Evolutionary conservation across 2,113 vertebrate genomes (phyloP), one percentile per base, ranked within the genome.

Genomic region (Pedionomus torquatus): DNA sequence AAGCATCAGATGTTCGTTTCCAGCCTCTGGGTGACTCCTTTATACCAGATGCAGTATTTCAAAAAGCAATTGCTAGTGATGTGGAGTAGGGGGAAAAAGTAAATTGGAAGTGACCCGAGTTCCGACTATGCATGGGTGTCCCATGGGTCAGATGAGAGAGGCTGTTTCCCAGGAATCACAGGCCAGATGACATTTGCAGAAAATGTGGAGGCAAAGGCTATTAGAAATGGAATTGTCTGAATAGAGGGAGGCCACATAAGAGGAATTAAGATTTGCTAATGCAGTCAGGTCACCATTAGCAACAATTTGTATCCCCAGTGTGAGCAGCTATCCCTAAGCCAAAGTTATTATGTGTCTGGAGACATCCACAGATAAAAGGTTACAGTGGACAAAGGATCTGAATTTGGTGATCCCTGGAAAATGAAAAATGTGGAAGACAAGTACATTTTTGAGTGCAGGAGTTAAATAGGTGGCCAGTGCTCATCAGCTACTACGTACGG

Each of bases 21-120:
- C 94, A 97, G 95, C 93, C 93, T 91, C 93, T 96, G 96, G 94
- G 89, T 87, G 89, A 96, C 93, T 96, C 87, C 89, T 95, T 85
- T 89, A n/a, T 61, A 91, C 87, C 94, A 97, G 93, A 97, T 96
- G 94, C 89, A 96, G 84, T 61, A 79, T 96, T 96, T 95, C 46
- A 93, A 91, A 96, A 96, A 90, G 87, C 95, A 97, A 96, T 97
- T 85, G 91, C 84, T 82, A 33, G 87, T 26, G 43, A 82, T 96
- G 94, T 87, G 87, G 94, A 89, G 83, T 84, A 20, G 44, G 68
- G 43, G 31, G 10, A 12, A 2, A 3, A 74, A 77, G 81, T 87
- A 20, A 85, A 57, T 57, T 96, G 96, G 95, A 96, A 95, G 61
- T 0, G 0, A 60, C 69, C 89, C 96, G 96, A 96, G 91, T 87